phyloP scores from a whole-genome alignment of 92 coral and sea anemone genomes.

The Palythoa grandis region DNA sequence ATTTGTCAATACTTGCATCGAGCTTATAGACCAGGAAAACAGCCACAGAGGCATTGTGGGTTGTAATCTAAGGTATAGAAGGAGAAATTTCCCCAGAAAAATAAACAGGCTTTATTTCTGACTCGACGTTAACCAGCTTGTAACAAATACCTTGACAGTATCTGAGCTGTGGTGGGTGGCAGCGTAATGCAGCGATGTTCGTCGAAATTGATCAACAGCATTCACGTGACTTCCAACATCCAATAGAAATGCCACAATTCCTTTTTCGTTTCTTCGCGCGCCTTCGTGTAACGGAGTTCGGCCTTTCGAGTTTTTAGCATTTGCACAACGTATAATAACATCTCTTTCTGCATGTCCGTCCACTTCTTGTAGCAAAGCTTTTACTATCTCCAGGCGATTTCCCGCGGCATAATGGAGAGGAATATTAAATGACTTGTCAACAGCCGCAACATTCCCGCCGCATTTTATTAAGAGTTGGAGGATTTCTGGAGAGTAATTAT shows the following conservation, averaged over 20 bases:
- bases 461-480: conserved; percentile 2
- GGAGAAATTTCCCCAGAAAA: no score
- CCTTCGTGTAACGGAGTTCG: conserved; percentile 33
- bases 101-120: no score
- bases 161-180: conserved; percentile 31
- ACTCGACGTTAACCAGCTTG: neutral
- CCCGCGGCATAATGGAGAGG: conserved; percentile 39
- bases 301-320: conserved; percentile 32
- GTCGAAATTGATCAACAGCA: conserved; percentile 28
- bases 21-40: neutral
- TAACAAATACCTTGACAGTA: conserved; percentile 11
- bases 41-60: neutral
- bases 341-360: neutral
- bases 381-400: conserved; percentile 36
- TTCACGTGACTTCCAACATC: conserved; percentile 39
- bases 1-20: no score
- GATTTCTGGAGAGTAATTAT: conserved; percentile 13
- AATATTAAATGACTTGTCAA: neutral
- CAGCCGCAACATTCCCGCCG: conserved; percentile 14
- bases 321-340: neutral
- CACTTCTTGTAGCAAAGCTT: neutral
- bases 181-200: conserved; percentile 36
- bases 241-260: conserved; percentile 20
- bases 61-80: no score
- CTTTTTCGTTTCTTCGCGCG: conserved; percentile 32